Evolutionary conservation across 2,113 vertebrate species (phyloP).

Genomic region (Pelobates fuscus): DNA sequence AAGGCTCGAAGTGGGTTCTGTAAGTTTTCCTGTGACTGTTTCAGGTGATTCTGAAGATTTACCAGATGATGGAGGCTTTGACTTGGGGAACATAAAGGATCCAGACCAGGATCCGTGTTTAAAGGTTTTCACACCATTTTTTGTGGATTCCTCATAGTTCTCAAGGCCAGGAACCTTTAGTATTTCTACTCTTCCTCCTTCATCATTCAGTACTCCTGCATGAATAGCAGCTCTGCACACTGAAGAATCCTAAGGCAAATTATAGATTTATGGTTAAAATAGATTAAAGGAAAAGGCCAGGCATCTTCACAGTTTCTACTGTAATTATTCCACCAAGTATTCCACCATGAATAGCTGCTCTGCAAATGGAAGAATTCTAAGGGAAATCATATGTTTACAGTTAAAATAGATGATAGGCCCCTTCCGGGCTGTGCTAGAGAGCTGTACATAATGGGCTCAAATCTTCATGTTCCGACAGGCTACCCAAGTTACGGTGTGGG

Average conservation of each 20-base stretch:
- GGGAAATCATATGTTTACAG: no score
- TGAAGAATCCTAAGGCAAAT: background rate
- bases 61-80: background rate
- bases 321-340: no score
- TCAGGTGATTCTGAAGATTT: background rate
- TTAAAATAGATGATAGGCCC: no score
- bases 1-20: background rate
- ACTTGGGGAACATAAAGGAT: background rate
- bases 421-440: no score
- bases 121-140: background rate
- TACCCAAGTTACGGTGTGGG: no score
- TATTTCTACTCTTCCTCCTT: background rate
- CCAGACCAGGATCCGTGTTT: background rate
- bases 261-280: no score
- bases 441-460: no score
- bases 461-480: no score
- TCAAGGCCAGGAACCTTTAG: background rate
- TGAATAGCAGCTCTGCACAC: constrained; percentile 4
- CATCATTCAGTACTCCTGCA: background rate
- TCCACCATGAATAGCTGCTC: no score
- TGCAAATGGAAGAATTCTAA: no score
- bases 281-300: no score
- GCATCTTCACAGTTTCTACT: no score
- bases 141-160: background rate
- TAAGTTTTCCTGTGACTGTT: background rate